Percentiles rank a stretch among this genome's conserved stretches.
Conservation (phyloP, 64 coral and sea anemone genomes). For the Montipora capricornis region DNA sequence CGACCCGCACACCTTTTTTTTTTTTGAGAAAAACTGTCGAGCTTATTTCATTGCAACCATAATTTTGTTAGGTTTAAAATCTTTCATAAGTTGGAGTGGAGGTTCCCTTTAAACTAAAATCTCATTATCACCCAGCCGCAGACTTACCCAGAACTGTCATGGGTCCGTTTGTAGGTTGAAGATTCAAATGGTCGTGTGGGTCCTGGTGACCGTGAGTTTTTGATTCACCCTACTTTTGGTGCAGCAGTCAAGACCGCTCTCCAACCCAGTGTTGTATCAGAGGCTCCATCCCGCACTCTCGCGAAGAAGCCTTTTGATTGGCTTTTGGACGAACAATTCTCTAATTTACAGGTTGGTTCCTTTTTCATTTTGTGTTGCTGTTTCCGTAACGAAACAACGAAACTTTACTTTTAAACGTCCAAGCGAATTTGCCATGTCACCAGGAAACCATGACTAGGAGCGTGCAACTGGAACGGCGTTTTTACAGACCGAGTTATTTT, state of each 20-base stretch:
- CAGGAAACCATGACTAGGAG: too few relatives aligned
- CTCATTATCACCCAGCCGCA: background rate
- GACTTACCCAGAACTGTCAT: background rate
- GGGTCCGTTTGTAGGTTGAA: slow-evolving; percentile 78
- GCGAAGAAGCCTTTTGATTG: slow-evolving; percentile 99
- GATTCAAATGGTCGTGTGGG: slow-evolving; percentile 87
- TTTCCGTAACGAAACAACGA: background rate
- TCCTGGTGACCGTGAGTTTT: slow-evolving; percentile 93
- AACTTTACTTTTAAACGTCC: background rate
- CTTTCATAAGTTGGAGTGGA: too few relatives aligned
- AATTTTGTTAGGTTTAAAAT: too few relatives aligned
- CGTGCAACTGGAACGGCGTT: too few relatives aligned
- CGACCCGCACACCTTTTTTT: too few relatives aligned
- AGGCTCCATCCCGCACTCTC: slow-evolving; percentile 60
- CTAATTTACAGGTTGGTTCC: slow-evolving; percentile 78
- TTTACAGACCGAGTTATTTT: too few relatives aligned
- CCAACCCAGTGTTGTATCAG: slow-evolving; percentile 72
- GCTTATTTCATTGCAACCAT: too few relatives aligned
- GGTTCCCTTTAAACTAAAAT: too few relatives aligned
- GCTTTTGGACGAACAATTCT: slow-evolving; percentile 94
- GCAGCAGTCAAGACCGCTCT: slow-evolving; percentile 84
- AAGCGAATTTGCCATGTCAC: too few relatives aligned
- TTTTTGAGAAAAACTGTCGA: too few relatives aligned
- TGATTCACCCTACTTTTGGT: slow-evolving; percentile 91
- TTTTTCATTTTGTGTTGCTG: background rate